These are phyloP conservation scores for Ageneiosus marmoratus DNA, from an alignment of 2,113 vertebrate genomes.

Conservation along the genomic window DNA sequence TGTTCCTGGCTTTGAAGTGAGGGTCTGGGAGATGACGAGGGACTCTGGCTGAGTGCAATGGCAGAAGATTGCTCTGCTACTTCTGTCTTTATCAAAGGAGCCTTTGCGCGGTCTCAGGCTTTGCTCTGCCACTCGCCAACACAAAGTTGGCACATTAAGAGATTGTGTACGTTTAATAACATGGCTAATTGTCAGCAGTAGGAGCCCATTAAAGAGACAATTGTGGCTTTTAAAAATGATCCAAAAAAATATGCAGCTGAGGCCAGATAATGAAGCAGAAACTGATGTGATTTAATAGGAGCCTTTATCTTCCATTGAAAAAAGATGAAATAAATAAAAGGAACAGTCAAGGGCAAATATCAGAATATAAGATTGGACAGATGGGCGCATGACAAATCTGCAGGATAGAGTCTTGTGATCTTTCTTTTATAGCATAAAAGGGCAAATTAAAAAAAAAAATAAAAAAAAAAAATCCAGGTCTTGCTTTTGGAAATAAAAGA, in stretches of 20 bases:
- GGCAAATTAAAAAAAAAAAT: constrained; percentile 31
- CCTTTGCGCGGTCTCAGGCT: constrained; percentile 75
- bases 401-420: constrained; percentile 37
- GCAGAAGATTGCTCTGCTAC: constrained; percentile 85
- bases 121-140: constrained; percentile 71
- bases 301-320: constrained; percentile 53
- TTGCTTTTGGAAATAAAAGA: constrained; percentile 6
- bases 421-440: constrained; percentile 13
- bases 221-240: constrained; percentile 56
- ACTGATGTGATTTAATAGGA: constrained; percentile 58
- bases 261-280: constrained; percentile 56
- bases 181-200: constrained; percentile 73
- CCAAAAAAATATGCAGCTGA: constrained; percentile 49
- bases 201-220: constrained; percentile 66
- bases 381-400: constrained; percentile 36
- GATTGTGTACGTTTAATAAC: constrained; percentile 80
- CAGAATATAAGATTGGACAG: constrained; percentile 44
- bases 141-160: constrained; percentile 79
- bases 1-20: constrained; percentile 99
- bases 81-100: constrained; percentile 88
- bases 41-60: constrained; percentile 87
- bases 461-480: constrained; percentile 30
- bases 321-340: constrained; percentile 42
- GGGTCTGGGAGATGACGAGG: constrained; percentile 86
- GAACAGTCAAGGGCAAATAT: constrained; percentile 42